A percentile compares a stretch with the other conserved stretches of the same genome.
Evolutionary conservation across 2,113 vertebrate species (phyloP).

Genomic region (Limanda limanda): DNA sequence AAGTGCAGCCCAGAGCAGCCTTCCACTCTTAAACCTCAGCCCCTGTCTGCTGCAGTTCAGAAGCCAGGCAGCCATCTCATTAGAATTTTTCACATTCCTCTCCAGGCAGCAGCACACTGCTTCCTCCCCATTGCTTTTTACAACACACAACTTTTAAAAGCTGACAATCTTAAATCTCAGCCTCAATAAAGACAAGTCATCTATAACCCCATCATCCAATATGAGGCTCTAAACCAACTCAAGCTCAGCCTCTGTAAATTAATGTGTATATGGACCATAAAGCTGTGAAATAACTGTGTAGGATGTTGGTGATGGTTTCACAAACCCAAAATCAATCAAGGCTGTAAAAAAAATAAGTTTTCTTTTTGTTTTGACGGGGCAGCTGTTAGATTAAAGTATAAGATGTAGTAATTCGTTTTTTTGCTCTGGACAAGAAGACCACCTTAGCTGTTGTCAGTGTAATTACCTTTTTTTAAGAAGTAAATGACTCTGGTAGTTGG

Average conservation of each 20-base stretch:
- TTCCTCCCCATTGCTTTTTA: conserved; percentile 45
- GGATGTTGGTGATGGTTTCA: background rate
- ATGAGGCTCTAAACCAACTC: conserved; percentile 35
- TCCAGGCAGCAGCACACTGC: conserved; percentile 57
- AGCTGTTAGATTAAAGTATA: conserved; percentile 21
- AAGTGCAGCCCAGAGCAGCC: conserved; percentile 74
- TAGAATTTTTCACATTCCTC: conserved; percentile 77
- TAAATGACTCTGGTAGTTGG: conserved; percentile 33
- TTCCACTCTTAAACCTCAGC: conserved; percentile 57
- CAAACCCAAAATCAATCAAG: conserved; percentile 10
- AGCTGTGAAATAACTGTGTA: conserved; percentile 15
- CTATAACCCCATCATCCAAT: conserved; percentile 21
- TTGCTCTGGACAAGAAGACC: conserved; percentile 46
- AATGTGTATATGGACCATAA: conserved; percentile 20
- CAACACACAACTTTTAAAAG: conserved; percentile 32
- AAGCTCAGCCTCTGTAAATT: conserved; percentile 7
- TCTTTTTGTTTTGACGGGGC: conserved; percentile 15
- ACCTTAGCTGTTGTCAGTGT: conserved; percentile 49
- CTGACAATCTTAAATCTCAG: conserved; percentile 20
- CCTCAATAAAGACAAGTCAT: conserved; percentile 33
- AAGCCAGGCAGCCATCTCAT: conserved; percentile 68
- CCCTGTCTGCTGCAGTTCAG: conserved; percentile 54
- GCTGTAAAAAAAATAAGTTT: background rate
- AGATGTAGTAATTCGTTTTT: conserved; percentile 22
- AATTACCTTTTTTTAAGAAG: conserved; percentile 39